Evolutionary conservation across 64 coral and sea anemone genomes (phyloP), one percentile per base, ranked within the genome.

Genomic region (Dendrophyllia cribrosa): DNA sequence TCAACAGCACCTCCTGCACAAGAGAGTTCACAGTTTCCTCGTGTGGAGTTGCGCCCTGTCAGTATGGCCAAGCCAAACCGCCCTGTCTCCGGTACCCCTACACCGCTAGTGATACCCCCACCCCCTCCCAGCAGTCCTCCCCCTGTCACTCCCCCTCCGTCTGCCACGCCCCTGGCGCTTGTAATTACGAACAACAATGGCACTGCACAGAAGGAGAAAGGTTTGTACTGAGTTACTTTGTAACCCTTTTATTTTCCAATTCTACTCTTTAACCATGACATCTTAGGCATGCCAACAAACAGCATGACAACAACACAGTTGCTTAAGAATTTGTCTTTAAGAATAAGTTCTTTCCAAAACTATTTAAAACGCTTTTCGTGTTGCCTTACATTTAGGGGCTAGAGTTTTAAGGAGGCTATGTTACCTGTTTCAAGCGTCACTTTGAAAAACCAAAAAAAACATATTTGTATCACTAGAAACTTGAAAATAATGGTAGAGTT

Each of bases 21-120:
- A 58, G 92, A 94, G n/a, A 68, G 13, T 52, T 23, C 43, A 25
- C 79, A 76, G 58, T 62, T 90, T n/a, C 87, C 91, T 63, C 78
- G 45, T 51, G 91, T 96, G 71, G 91, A 93, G 72, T 63, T 96
- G 16, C 86, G 95, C 56, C 95, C 75, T 53, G 91, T 93, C 19
- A 56, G 86, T 9, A 20, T 81, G 14, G 65, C 50, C 21, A 93
- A 66, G 80, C 15, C 76, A 59, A 79, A 58, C 72, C 75, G 86
- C 7, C 92, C 92, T 46, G 64, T 94, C 5, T 88, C 80, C 20
- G 62, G 62, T 1, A 46, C 80, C 45, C 80, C 62, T 23, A 5
- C 20, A 19, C 62, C 14, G 43, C 19, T 84, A 20, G 61, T 84
- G 10, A 51, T 75, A 51, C 82, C 91, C 22, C 95, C 95, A 87